Conservation (phyloP, 2,113 vertebrate genomes). For the Atlantisia rogersi region DNA sequence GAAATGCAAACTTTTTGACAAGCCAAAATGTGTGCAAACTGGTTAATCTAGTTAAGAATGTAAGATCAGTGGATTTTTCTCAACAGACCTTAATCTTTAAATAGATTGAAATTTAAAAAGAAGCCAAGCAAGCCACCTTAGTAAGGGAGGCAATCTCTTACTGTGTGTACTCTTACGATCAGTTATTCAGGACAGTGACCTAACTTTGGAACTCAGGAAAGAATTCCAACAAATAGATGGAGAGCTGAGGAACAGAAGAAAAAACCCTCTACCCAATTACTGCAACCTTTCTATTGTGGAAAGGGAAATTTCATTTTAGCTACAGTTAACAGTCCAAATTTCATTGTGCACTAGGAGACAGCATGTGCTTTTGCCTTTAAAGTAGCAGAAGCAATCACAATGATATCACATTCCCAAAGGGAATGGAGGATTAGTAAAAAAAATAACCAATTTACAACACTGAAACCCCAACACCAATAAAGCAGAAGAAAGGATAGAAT, state of each 20-base stretch:
- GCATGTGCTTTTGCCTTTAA: not conserved
- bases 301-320: not conserved
- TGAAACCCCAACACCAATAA: not conserved
- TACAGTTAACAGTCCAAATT: not conserved
- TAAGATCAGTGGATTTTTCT: constrained; percentile 76
- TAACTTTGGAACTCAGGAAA: not conserved
- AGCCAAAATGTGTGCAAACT: constrained; percentile 66
- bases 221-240: not conserved
- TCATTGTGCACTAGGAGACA: not conserved
- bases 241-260: not conserved
- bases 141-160: not conserved
- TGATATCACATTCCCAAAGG: not conserved
- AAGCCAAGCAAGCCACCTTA: not conserved
- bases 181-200: not conserved
- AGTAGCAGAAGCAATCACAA: not conserved
- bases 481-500: not conserved
- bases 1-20: constrained; percentile 79
- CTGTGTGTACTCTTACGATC: not conserved
- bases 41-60: constrained; percentile 81
- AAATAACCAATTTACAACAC: not conserved
- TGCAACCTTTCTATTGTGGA: not conserved
- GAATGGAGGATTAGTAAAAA: not conserved
- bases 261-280: not conserved
- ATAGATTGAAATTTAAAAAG: not conserved
- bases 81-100: not conserved